Evolutionary conservation across 2,888 invertebrate genomes (phyloP).

Genomic region (Dysmachus trigonus): DNA sequence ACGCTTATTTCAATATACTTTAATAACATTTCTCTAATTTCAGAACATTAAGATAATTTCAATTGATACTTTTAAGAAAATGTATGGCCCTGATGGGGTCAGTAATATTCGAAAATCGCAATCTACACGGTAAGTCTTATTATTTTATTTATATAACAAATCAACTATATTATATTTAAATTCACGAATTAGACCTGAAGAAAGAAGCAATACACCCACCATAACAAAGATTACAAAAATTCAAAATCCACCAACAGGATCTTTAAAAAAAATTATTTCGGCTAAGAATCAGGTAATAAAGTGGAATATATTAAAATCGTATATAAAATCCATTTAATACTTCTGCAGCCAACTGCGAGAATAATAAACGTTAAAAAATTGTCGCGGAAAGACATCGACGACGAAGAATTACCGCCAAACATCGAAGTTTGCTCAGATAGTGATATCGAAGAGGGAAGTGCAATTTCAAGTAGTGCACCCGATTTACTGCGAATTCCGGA

Average conservation of each 20-base stretch:
- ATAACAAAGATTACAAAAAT: slow-evolving; percentile 34
- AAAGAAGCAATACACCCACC: neutral
- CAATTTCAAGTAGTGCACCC: neutral
- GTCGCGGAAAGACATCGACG: slow-evolving; percentile 25
- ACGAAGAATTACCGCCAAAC: slow-evolving; percentile 52
- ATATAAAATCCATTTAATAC: neutral
- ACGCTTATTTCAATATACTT: neutral
- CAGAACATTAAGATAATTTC: slow-evolving; percentile 63
- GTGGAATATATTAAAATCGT: neutral
- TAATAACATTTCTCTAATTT: neutral
- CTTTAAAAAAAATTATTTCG: neutral
- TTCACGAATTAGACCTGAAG: neutral
- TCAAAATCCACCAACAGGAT: neutral
- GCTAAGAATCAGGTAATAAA: neutral
- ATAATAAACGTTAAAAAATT: slow-evolving; percentile 1
- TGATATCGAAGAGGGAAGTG: slow-evolving; percentile 42
- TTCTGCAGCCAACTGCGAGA: neutral
- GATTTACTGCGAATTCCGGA: neutral
- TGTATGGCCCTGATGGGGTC: slow-evolving; percentile 57
- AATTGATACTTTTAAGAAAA: slow-evolving; percentile 61
- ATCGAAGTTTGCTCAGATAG: slow-evolving; percentile 51
- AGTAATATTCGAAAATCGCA: slow-evolving; percentile 57
- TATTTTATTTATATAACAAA: neutral
- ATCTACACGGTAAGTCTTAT: neutral
- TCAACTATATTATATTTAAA: neutral